These are phyloP conservation scores for Pelodytes ibericus DNA, from an alignment of 2,797 vertebrate species.

Conservation along the genomic window DNA sequence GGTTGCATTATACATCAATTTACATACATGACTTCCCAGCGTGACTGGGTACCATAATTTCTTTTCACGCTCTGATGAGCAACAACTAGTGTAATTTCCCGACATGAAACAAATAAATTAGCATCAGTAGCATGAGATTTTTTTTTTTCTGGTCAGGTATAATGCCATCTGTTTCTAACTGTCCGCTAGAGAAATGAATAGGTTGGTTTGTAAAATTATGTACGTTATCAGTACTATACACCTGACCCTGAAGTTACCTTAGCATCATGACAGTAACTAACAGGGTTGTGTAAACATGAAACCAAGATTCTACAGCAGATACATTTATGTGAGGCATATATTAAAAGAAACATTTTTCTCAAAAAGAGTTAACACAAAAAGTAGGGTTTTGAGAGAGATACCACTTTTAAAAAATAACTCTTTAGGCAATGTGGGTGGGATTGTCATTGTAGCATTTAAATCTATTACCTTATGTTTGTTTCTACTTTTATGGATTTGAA, in stretches of 20 bases:
- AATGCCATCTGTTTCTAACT: conserved; percentile 8
- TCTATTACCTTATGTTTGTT: too few relatives aligned
- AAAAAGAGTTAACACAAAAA: too few relatives aligned
- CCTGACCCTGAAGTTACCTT: neutral
- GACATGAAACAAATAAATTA: conserved; percentile 66
- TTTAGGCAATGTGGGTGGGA: too few relatives aligned
- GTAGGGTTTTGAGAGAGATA: too few relatives aligned
- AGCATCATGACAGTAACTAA: neutral
- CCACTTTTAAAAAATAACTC: too few relatives aligned
- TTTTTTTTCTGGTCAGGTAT: neutral
- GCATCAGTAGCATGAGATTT: conserved; percentile 60
- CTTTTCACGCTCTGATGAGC: conserved; percentile 68
- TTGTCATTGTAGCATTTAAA: too few relatives aligned
- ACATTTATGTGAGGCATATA: neutral
- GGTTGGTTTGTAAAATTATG: neutral
- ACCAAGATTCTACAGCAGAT: neutral
- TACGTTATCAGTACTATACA: neutral
- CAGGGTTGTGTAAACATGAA: neutral
- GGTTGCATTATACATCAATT: conserved; percentile 78
- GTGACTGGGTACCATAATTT: conserved; percentile 51
- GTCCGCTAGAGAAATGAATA: neutral
- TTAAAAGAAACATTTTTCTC: too few relatives aligned
- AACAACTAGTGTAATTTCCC: conserved; percentile 76
- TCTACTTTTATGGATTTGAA: too few relatives aligned
- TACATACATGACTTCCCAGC: conserved; percentile 65